phyloP scores from a whole-genome alignment of 2,797 vertebrate species.

The Rhadinocentrus ornatus region DNA sequence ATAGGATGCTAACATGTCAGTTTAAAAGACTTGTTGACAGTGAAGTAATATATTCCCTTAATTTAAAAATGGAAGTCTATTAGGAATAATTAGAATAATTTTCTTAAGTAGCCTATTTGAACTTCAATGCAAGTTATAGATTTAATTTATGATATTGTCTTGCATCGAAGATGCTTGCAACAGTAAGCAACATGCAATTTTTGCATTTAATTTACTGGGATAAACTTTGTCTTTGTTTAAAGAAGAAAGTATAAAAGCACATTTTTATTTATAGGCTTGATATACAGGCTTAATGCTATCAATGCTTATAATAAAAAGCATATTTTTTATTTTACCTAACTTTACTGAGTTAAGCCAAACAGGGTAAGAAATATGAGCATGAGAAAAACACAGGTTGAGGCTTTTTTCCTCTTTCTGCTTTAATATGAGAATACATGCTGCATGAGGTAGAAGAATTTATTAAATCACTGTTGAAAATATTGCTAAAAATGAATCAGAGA shows the following conservation, averaged over 20 bases:
- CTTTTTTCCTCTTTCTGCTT: not conserved
- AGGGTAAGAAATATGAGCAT: not conserved
- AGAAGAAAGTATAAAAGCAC: not conserved
- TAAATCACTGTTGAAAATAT: conserved; percentile 23
- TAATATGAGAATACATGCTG: conserved; percentile 2
- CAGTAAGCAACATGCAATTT: not conserved
- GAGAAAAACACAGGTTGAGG: not conserved
- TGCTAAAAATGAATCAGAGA: conserved; percentile 16
- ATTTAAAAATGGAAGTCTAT: not conserved
- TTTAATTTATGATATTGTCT: not conserved
- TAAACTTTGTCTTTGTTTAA: not conserved
- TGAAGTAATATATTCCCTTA: not conserved
- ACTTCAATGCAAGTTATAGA: not conserved
- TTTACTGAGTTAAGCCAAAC: not conserved
- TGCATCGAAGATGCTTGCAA: not conserved
- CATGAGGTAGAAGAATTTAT: conserved; percentile 28
- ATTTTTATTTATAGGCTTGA: not conserved
- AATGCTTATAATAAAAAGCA: not conserved
- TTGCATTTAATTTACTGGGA: too few species aligned
- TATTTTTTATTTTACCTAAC: not conserved
- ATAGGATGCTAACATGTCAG: not conserved
- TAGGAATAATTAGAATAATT: not conserved
- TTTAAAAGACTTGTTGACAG: not conserved
- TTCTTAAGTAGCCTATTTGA: not conserved
- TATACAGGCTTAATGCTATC: not conserved